phyloP scores from a whole-genome alignment of 2,888 invertebrate genomes.

The Taenaris catops region DNA sequence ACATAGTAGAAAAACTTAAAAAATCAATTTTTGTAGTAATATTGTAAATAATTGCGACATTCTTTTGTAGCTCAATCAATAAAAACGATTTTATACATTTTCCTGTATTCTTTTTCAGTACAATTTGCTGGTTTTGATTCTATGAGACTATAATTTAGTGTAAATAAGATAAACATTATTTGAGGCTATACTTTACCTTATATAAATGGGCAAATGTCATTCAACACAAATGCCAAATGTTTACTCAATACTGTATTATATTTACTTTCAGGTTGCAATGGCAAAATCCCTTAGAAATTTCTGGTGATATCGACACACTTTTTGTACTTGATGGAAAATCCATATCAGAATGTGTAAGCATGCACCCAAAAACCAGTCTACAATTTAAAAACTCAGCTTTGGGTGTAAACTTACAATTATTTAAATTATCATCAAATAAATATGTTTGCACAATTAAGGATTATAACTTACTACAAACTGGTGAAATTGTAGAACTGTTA shows the following conservation, averaged over 20 bases:
- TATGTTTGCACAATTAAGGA: slow-evolving; percentile 55
- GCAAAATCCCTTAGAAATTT: slow-evolving; percentile 31
- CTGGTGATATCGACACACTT: slow-evolving; percentile 42
- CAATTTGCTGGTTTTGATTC: no score
- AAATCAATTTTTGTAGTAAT: no score
- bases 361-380: slow-evolving; percentile 24
- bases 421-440: slow-evolving; percentile 35
- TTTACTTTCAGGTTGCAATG: slow-evolving; percentile 50
- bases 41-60: no score
- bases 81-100: no score
- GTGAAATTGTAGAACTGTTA: slow-evolving; percentile 55
- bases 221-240: no score
- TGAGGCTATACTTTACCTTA: no score
- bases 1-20: no score
- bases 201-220: no score
- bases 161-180: no score
- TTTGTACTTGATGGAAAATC: slow-evolving; percentile 62
- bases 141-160: no score
- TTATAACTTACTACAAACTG: slow-evolving; percentile 52
- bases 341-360: slow-evolving; percentile 46
- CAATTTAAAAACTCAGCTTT: slow-evolving; percentile 43
- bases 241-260: slow-evolving; percentile 11
- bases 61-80: no score
- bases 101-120: no score
- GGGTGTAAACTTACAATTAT: slow-evolving; percentile 48